Evolutionary conservation across 2,797 vertebrate genomes (phyloP), one percentile per base, ranked within the genome.

Genomic region (Cuniculus paca): DNA sequence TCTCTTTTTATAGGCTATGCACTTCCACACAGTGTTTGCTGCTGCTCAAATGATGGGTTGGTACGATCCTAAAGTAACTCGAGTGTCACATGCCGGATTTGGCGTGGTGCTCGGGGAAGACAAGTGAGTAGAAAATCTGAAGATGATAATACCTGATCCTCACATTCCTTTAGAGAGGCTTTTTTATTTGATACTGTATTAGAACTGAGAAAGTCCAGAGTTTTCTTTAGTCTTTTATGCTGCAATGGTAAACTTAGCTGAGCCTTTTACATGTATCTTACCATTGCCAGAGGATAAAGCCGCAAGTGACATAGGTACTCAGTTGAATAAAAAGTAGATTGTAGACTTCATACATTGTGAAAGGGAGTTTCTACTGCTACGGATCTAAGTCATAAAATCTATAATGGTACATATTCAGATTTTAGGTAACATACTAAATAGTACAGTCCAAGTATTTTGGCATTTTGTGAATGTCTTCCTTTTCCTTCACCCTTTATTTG

Each of bases 31-130:
- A n/a, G 34, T 99, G 92, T 99, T 99, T 95, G 99, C 99, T 50
- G 99, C 99, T 26, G 99, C 98, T 70, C 99, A 98, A 93, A 98
- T 99, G 99, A 99, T 99, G 0, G 99, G 99, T 95, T 99, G 99
- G 99, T 99, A 99, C 74, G 98, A 99, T 95, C 99, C 99, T 56
- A 98, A 99, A 97, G 99, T 99, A 78, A 99, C 98, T 90, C 99
- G 99, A 85, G 99, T 99, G 97, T 98, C 98, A 92, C 99, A 99
- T 24, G 99, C 99, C 0, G 99, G 99, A 0, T 99, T 99, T 0
- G 99, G 99, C 58, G 99, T 99, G 96, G 99, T 99, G 87, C 98
- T 99, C 54, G 99, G 99, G 77, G 99, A 99, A 97, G 99, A 99
- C 98, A 99, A 99, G 99, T 99, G 97, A 99, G 99, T 99, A 63